A percentile compares a stretch with the other conserved stretches of the same genome.
Conservation (phyloP, 37 sponge, comb jelly and placozoan genomes). For the Beroe ovata region DNA sequence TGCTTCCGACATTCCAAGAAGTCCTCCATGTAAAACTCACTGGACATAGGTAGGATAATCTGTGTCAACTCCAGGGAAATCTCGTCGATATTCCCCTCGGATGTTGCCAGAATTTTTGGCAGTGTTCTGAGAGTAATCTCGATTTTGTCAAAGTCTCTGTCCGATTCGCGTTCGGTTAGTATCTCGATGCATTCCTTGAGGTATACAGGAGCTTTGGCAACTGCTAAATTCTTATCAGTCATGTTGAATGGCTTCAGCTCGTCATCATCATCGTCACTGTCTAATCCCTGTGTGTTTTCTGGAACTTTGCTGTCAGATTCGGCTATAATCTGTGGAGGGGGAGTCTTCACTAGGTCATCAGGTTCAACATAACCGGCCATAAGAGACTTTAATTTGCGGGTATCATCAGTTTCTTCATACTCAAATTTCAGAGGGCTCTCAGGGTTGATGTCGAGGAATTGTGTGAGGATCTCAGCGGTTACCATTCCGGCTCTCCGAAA, state of each 20-base stretch:
- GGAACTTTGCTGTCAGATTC: slow-evolving; percentile 13
- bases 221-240: slow-evolving; percentile 13
- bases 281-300: neutral
- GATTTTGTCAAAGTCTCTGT: slow-evolving; percentile 31
- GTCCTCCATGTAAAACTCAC: slow-evolving; percentile 67
- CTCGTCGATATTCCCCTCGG: slow-evolving; percentile 44
- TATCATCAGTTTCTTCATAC: slow-evolving; percentile 46
- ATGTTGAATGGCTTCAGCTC: slow-evolving; percentile 18
- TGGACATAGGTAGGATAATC: slow-evolving; percentile 31
- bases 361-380: slow-evolving; percentile 1
- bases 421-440: slow-evolving; percentile 51
- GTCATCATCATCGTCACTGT: slow-evolving; percentile 56
- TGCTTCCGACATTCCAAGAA: slow-evolving; percentile 16
- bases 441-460: slow-evolving; percentile 22
- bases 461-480: slow-evolving; percentile 35
- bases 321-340: neutral
- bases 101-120: neutral
- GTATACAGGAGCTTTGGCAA: slow-evolving; percentile 45
- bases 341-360: neutral
- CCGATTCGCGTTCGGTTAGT: slow-evolving; percentile 13
- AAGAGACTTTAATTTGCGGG: slow-evolving; percentile 33
- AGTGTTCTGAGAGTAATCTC: slow-evolving; percentile 44
- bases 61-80: slow-evolving; percentile 43
- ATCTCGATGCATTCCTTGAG: slow-evolving; percentile 57
- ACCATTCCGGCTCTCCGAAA: slow-evolving; percentile 60